These are phyloP conservation scores for Exaiptasia diaphana DNA, from an alignment of 64 coral and sea anemone species.

Conservation along the genomic window DNA sequence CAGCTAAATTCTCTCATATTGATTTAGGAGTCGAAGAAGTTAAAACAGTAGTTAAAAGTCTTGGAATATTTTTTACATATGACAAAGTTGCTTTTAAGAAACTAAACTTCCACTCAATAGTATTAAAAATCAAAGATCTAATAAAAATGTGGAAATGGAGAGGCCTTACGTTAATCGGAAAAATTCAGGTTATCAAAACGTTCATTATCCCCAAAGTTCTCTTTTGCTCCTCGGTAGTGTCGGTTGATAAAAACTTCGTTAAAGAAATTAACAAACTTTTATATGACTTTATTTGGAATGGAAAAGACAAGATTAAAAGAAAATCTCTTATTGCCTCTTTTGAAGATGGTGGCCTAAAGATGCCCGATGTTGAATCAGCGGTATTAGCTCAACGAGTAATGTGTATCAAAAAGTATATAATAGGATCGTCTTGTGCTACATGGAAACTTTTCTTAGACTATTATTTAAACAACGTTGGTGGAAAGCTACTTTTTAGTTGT, in stretches of 20 bases:
- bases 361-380: conserved; percentile 16
- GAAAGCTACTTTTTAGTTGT: neutral
- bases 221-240: neutral
- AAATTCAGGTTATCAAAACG: neutral
- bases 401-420: conserved; percentile 12
- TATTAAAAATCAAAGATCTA: too few species aligned
- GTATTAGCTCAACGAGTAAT: conserved; percentile 11
- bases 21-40: neutral
- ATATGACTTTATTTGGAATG: conserved; percentile 36
- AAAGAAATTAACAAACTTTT: conserved; percentile 19
- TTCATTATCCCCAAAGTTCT: conserved; percentile 32
- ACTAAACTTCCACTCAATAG: too few species aligned
- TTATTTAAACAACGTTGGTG: neutral
- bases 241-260: conserved; percentile 2
- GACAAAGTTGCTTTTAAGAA: too few species aligned
- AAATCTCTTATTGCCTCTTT: neutral
- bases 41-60: neutral
- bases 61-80: conserved; percentile 9
- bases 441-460: conserved; percentile 5
- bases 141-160: conserved; percentile 19
- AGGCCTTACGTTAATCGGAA: neutral
- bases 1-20: neutral
- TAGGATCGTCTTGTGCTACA: neutral
- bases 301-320: conserved; percentile 42
- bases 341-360: conserved; percentile 38